phyloP scores from a whole-genome alignment of 2,113 vertebrate species.

The Notiomystis cincta region DNA sequence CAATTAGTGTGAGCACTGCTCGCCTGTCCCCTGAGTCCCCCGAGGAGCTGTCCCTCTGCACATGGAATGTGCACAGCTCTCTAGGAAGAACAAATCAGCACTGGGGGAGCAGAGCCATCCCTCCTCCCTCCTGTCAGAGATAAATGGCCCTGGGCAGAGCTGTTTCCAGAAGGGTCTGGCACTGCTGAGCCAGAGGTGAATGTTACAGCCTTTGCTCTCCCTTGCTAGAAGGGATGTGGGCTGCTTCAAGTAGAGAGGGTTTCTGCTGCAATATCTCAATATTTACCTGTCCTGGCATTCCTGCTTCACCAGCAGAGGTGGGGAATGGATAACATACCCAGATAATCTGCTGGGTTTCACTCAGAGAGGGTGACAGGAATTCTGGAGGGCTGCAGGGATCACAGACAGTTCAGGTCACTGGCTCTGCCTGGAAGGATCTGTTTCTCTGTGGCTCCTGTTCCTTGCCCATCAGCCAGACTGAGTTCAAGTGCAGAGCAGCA shows the following conservation, averaged over 20 bases:
- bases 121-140: not conserved
- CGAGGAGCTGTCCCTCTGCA: not conserved
- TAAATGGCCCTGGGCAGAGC: not conserved
- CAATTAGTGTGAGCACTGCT: not conserved
- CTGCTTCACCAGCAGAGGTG: not conserved
- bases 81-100: not conserved
- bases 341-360: not conserved
- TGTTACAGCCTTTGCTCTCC: not conserved
- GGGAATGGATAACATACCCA: not conserved
- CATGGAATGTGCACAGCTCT: not conserved
- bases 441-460: not conserved
- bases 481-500: not conserved
- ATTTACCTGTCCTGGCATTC: not conserved
- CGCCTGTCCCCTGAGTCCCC: not conserved
- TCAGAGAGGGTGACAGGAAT: not conserved
- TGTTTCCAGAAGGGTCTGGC: not conserved
- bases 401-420: not conserved
- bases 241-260: not conserved
- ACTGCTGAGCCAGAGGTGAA: not conserved
- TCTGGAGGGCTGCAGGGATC: not conserved
- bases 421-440: not conserved
- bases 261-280: not conserved
- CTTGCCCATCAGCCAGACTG: not conserved
- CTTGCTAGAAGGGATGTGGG: not conserved
- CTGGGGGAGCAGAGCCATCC: not conserved